Conservation (phyloP, 2,797 vertebrate species). For the Varecia variegata region DNA sequence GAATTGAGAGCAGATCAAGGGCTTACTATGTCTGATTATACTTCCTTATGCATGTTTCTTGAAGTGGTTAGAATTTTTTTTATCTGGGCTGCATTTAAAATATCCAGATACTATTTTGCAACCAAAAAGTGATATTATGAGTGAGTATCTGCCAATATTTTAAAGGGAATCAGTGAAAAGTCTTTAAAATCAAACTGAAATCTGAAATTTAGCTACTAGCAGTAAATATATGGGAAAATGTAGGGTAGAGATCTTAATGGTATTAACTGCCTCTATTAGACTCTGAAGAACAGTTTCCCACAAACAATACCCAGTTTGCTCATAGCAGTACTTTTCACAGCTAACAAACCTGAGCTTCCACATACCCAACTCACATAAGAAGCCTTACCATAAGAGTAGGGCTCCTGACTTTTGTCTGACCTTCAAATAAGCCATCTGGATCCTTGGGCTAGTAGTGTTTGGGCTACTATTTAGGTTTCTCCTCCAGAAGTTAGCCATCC, state of each 20-base stretch:
- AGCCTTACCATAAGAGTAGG: not conserved
- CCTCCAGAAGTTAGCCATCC: not conserved
- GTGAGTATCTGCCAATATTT: not conserved
- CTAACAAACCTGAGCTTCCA: not conserved
- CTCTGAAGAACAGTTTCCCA: not conserved
- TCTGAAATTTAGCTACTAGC: not conserved
- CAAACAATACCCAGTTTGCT: not conserved
- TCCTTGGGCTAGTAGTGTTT: not conserved
- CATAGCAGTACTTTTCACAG: not conserved
- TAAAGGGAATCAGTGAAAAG: constrained; percentile 10
- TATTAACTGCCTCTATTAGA: not conserved
- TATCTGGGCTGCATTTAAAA: constrained; percentile 29
- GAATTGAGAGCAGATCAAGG: not conserved
- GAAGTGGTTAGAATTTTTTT: not conserved
- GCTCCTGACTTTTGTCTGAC: not conserved
- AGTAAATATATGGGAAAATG: not conserved
- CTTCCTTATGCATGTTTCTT: constrained; percentile 5
- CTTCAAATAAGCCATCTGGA: not conserved
- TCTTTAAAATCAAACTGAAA: not conserved
- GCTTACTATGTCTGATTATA: not conserved
- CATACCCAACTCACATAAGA: not conserved
- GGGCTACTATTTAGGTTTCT: not conserved
- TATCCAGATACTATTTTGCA: not conserved
- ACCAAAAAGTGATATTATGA: not conserved
- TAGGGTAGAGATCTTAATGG: not conserved